These are phyloP conservation scores for Ophiothrix spiculata DNA, from an alignment of 35 echinoderm and acorn worm species.

Conservation along the genomic window DNA sequence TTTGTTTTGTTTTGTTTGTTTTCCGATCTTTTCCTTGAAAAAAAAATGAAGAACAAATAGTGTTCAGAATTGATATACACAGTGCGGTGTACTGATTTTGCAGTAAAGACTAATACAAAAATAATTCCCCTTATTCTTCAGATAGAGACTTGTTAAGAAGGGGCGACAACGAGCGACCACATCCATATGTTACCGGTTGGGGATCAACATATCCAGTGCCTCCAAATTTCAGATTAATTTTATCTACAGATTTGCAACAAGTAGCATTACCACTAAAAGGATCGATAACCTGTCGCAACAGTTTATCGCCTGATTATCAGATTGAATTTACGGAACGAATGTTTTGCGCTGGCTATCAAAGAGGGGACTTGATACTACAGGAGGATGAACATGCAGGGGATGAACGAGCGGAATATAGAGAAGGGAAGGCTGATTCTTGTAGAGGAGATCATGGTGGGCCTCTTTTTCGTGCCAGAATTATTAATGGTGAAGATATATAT, in stretches of 20 bases:
- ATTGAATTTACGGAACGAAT: neutral
- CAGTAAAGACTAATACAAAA: no score
- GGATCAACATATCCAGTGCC: neutral
- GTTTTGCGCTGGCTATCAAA: constrained; percentile 69
- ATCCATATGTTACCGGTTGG: neutral
- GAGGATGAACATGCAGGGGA: neutral
- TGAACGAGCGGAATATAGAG: neutral
- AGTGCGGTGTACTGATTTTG: no score
- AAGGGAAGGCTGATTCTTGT: constrained; percentile 63
- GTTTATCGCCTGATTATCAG: neutral
- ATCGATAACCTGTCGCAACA: neutral
- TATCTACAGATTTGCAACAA: constrained; percentile 43
- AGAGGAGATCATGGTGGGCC: constrained; percentile 68
- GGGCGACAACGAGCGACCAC: neutral
- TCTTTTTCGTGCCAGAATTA: neutral
- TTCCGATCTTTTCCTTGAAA: no score
- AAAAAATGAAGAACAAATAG: no score
- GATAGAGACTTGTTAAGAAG: neutral
- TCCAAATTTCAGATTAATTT: neutral
- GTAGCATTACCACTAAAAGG: constrained; percentile 12
- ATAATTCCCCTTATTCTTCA: neutral
- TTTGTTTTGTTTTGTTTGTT: no score
- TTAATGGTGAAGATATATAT: constrained; percentile 23
- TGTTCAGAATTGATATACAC: no score
- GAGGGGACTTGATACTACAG: neutral